phyloP scores from a whole-genome alignment of 2,113 vertebrate species.

The Centrocercus urophasianus region DNA sequence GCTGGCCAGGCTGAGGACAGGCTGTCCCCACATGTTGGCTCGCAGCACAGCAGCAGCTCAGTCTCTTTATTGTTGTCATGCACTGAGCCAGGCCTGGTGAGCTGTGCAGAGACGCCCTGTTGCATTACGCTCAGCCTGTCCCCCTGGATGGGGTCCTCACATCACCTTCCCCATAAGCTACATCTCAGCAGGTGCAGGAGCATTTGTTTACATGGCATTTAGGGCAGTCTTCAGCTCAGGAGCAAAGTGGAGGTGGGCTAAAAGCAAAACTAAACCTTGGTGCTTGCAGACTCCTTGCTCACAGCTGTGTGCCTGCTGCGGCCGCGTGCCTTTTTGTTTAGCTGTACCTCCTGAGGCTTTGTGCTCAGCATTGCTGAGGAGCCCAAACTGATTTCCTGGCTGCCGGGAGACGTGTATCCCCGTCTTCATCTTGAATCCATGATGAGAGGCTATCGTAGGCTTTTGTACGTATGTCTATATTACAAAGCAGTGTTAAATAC shows the following conservation, averaged over 20 bases:
- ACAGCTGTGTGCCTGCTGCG: neutral
- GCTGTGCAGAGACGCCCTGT: neutral
- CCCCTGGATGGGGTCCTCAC: neutral
- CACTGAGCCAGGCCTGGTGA: neutral
- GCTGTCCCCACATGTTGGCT: constrained; percentile 14
- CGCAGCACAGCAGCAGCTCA: neutral
- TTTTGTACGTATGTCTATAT: neutral
- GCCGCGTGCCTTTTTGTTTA: neutral
- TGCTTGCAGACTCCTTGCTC: neutral
- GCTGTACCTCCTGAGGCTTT: neutral
- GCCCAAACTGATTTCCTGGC: neutral
- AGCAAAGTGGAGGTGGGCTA: neutral
- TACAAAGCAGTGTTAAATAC: constrained; percentile 26
- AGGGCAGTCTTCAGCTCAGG: neutral
- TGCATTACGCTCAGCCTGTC: neutral
- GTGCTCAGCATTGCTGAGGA: neutral
- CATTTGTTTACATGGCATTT: neutral
- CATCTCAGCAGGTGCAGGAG: neutral
- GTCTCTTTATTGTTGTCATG: neutral
- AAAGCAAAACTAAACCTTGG: neutral
- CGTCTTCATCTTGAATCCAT: neutral
- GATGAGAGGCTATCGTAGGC: neutral
- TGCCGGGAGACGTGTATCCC: neutral
- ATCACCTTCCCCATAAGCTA: neutral
- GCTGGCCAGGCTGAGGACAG: neutral